phyloP scores from a whole-genome alignment of 2,113 vertebrate species.

The Forbesichthys papilliferus region DNA sequence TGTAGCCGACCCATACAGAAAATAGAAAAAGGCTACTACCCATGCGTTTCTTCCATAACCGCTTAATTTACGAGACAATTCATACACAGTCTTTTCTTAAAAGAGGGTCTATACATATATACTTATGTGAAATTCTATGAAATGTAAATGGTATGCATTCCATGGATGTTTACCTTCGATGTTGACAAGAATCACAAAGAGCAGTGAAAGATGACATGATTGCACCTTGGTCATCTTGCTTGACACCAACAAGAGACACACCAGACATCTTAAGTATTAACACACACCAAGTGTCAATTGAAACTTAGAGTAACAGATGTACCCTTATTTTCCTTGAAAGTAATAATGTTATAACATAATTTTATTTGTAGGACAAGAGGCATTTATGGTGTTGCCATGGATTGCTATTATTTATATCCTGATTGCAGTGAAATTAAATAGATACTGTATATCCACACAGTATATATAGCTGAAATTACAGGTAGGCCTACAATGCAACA shows the following conservation, averaged over 20 bases:
- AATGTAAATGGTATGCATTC: not conserved
- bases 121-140: not conserved
- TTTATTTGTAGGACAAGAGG: no score
- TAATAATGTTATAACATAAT: no score
- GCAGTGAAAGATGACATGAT: constrained; percentile 32
- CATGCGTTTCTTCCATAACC: no score
- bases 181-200: constrained; percentile 42
- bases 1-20: not conserved
- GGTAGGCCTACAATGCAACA: not conserved
- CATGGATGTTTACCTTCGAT: constrained; percentile 48
- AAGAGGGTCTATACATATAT: not conserved
- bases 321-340: no score
- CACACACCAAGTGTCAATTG: no score
- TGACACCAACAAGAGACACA: constrained; percentile 14
- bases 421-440: not conserved
- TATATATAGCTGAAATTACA: not conserved
- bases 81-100: no score
- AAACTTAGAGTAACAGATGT: not conserved
- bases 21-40: no score
- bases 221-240: constrained; percentile 44
- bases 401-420: no score
- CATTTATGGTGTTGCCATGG: no score
- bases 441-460: not conserved
- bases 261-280: no score
- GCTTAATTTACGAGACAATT: no score